Evolutionary conservation across 2,888 invertebrate genomes (phyloP).

Genomic region (Morpho deidamia): DNA sequence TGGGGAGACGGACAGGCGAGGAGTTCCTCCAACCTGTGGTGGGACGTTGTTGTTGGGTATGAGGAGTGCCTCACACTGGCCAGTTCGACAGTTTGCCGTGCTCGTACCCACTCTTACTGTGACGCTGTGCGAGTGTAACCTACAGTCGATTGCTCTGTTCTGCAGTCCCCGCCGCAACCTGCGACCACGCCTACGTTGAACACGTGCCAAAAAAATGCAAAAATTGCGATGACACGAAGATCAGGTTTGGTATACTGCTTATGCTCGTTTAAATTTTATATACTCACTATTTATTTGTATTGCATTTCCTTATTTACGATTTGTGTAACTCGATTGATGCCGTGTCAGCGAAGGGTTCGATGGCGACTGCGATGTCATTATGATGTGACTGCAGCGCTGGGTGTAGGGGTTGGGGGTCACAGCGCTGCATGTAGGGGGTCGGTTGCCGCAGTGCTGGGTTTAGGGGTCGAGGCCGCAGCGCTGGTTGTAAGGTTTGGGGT

Average conservation of each 20-base stretch:
- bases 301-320: not conserved
- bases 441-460: no score
- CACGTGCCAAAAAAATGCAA: constrained; percentile 41
- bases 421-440: no score
- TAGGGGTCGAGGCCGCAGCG: no score
- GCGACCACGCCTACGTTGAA: constrained; percentile 25
- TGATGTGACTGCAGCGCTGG: not conserved
- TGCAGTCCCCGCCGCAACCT: constrained; percentile 33
- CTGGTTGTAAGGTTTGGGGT: no score
- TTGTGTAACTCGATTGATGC: not conserved
- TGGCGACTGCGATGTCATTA: not conserved
- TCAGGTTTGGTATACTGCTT: constrained; percentile 38
- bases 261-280: constrained; percentile 13
- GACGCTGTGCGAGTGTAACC: constrained; percentile 4
- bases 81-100: no score
- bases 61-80: no score
- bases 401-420: no score
- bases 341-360: not conserved
- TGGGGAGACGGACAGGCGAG: no score
- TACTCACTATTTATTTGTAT: not conserved
- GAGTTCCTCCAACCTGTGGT: no score
- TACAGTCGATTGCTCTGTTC: constrained; percentile 29
- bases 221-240: constrained; percentile 36
- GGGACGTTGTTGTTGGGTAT: no score
- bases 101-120: not conserved